phyloP scores from a whole-genome alignment of 2,888 invertebrate genomes.

The Lasioglossum lativentre region DNA sequence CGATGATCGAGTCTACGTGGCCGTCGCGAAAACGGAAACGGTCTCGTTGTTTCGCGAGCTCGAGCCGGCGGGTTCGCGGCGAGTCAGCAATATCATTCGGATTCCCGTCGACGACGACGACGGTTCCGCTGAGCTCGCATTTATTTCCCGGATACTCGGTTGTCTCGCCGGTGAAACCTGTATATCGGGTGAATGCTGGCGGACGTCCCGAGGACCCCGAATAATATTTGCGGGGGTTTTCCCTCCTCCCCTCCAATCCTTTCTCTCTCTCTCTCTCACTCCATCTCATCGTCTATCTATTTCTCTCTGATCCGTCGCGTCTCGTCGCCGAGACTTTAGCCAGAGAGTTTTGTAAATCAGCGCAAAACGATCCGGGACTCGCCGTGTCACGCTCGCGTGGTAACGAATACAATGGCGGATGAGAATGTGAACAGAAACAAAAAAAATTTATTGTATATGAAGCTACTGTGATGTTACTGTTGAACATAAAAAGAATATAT shows the following conservation, averaged over 20 bases:
- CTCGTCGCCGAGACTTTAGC: constrained; percentile 12
- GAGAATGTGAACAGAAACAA: constrained; percentile 72
- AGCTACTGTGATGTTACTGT: constrained; percentile 84
- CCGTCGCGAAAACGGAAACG: background rate
- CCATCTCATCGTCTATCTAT: background rate
- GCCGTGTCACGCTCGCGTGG: constrained; percentile 76
- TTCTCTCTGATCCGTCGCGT: background rate
- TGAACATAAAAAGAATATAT: constrained; percentile 80
- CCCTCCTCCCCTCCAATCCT: background rate
- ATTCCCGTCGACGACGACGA: constrained; percentile 28
- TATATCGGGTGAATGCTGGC: constrained; percentile 12
- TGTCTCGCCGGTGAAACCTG: constrained; percentile 5
- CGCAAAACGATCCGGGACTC: constrained; percentile 67
- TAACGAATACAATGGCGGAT: constrained; percentile 73
- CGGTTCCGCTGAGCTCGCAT: constrained; percentile 28
- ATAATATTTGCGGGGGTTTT: constrained; percentile 25
- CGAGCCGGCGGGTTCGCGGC: constrained; percentile 12
- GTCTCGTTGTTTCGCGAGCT: constrained; percentile 16
- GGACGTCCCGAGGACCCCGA: constrained; percentile 19
- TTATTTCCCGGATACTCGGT: constrained; percentile 17
- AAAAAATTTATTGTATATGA: constrained; percentile 83
- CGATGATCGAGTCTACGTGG: constrained; percentile 17
- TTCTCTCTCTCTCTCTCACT: background rate
- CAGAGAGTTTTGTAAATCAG: constrained; percentile 60
- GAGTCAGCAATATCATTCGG: constrained; percentile 56